Conservation (phyloP, 2,797 vertebrate genomes). For the Austrolebias charrua region DNA sequence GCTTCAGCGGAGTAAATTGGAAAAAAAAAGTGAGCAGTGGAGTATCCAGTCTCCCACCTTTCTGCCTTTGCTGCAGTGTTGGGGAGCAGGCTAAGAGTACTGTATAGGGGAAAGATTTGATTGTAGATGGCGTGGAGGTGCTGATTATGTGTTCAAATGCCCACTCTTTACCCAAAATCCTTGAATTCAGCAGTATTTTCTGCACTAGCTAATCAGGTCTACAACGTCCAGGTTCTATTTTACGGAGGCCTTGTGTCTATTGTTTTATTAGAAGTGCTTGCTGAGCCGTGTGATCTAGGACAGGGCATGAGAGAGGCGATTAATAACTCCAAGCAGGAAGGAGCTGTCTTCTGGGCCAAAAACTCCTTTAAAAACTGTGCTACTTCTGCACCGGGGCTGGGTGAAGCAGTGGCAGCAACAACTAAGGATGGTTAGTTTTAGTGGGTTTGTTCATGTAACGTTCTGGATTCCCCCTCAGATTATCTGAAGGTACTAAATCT, state of each 20-base stretch:
- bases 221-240: conserved; percentile 37
- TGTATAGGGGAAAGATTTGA: conserved; percentile 41
- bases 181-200: conserved; percentile 62
- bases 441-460: conserved; percentile 2
- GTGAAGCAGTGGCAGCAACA: conserved; percentile 33
- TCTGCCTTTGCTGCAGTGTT: conserved; percentile 60
- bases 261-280: conserved; percentile 73
- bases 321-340: conserved; percentile 73
- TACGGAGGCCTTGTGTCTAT: conserved; percentile 58
- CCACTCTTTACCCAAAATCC: conserved; percentile 35
- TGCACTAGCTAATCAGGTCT: conserved; percentile 53
- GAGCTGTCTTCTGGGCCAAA: conserved; percentile 64
- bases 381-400: conserved; percentile 52
- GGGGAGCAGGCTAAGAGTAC: conserved; percentile 25
- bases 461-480: background rate
- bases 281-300: conserved; percentile 79
- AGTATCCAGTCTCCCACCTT: conserved; percentile 36
- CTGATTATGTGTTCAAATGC: conserved; percentile 47
- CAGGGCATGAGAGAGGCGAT: conserved; percentile 76
- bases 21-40: conserved; percentile 37
- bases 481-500: too few species aligned
- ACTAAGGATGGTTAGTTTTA: conserved; percentile 50
- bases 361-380: conserved; percentile 63
- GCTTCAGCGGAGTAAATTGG: conserved; percentile 46
- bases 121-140: conserved; percentile 23